Percentiles rank a stretch among this genome's conserved stretches.
phyloP scores from a whole-genome alignment of 2,797 vertebrate species.

The Urophycis tenuis region DNA sequence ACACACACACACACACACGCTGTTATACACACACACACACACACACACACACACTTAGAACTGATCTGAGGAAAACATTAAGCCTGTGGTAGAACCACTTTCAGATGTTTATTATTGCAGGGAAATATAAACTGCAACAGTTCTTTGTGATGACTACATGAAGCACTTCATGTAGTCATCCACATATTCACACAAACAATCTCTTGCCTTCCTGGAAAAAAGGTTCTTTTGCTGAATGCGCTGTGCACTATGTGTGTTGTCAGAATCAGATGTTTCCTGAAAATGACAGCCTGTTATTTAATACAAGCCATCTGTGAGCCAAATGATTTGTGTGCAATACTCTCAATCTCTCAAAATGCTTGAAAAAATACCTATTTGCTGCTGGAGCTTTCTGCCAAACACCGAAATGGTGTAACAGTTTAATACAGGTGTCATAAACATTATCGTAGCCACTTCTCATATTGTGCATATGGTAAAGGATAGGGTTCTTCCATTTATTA shows the following conservation, averaged over 20 bases:
- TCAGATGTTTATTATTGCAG: not conserved
- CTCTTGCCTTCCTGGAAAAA: not conserved
- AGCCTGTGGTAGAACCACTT: not conserved
- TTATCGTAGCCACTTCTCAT: not conserved
- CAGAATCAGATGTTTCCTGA: not conserved
- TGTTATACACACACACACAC: not conserved
- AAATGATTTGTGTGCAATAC: not conserved
- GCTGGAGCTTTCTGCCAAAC: not conserved
- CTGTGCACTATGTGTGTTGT: not conserved
- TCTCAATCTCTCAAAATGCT: not conserved
- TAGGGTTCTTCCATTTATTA: not conserved
- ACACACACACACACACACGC: not conserved
- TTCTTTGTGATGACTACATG: not conserved
- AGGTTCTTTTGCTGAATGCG: not conserved
- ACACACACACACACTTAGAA: not conserved
- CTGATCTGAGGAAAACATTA: not conserved
- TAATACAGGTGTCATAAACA: not conserved
- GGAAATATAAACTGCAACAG: not conserved
- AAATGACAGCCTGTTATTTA: not conserved
- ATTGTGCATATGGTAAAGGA: not conserved
- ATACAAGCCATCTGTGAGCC: not conserved
- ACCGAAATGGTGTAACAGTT: not conserved
- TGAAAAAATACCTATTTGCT: not conserved
- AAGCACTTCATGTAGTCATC: too few relatives aligned
- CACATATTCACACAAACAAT: not conserved